Conservation (phyloP, 92 coral and sea anemone genomes). For the Parazoanthus atlanticus region DNA sequence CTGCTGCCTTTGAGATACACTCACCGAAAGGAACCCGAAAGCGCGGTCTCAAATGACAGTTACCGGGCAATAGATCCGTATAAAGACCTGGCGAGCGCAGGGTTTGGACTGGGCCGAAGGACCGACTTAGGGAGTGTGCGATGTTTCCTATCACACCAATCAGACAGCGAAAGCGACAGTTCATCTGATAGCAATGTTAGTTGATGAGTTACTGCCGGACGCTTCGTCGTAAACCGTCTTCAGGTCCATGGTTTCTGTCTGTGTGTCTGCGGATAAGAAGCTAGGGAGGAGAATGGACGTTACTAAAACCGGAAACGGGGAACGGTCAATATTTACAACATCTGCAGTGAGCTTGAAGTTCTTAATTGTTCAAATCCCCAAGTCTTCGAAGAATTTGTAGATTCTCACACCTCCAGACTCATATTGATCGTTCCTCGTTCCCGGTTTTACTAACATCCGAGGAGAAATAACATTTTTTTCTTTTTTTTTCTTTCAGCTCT, state of each 20-base stretch:
- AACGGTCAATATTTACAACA: too few relatives aligned
- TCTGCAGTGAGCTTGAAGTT: too few relatives aligned
- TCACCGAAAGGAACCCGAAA: constrained; percentile 53
- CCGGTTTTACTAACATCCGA: too few relatives aligned
- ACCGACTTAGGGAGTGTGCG: constrained; percentile 38
- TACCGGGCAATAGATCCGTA: constrained; percentile 75
- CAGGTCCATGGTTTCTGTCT: background rate
- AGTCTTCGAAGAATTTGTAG: too few relatives aligned
- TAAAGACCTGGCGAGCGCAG: constrained; percentile 89
- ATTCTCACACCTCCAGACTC: too few relatives aligned
- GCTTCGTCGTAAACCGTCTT: background rate
- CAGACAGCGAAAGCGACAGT: constrained; percentile 50
- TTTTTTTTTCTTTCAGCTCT: background rate
- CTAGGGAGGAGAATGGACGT: background rate
- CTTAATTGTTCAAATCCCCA: too few relatives aligned
- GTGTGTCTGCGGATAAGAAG: background rate
- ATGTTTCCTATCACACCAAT: constrained; percentile 46
- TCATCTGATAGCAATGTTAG: constrained; percentile 20
- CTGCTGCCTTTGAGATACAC: constrained; percentile 72
- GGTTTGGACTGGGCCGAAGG: constrained; percentile 67
- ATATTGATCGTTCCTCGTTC: too few relatives aligned
- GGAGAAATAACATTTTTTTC: background rate
- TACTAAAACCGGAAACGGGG: too few relatives aligned
- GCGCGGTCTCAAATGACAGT: constrained; percentile 29
- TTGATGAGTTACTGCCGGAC: background rate